Conservation (phyloP, 2,797 vertebrate genomes). For the Florisuga fusca region DNA sequence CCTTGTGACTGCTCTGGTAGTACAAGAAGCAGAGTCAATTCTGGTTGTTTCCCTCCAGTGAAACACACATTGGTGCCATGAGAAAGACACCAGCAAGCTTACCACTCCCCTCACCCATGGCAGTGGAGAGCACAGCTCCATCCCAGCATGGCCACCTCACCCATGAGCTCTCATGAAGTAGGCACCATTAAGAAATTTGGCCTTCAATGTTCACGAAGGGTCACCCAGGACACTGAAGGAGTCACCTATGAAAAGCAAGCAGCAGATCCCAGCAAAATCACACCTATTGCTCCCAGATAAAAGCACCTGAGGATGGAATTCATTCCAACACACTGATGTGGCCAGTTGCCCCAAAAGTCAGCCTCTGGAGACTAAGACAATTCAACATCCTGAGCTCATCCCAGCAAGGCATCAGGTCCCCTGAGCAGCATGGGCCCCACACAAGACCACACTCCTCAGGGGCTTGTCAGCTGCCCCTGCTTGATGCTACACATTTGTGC, state of each 20-base stretch:
- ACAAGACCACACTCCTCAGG: background rate
- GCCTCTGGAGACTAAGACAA: background rate
- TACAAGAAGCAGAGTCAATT: background rate
- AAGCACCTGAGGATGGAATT: background rate
- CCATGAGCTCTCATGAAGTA: background rate
- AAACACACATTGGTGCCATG: background rate
- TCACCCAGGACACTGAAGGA: background rate
- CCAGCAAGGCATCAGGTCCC: background rate
- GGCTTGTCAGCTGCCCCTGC: background rate
- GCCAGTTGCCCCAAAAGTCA: background rate
- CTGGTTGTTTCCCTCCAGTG: background rate
- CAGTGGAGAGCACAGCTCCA: background rate
- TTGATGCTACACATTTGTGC: background rate
- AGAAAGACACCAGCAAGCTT: background rate
- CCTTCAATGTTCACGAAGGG: background rate
- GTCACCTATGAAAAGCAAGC: background rate
- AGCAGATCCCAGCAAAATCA: background rate
- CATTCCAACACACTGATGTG: background rate
- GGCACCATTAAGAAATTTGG: background rate
- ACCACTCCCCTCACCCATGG: background rate
- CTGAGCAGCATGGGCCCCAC: background rate
- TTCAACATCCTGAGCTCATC: background rate
- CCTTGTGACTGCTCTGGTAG: background rate
- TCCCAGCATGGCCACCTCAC: fast-evolving
- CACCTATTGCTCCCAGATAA: background rate